phyloP scores from a whole-genome alignment of 2,888 invertebrate species.

The Macaria notata region DNA sequence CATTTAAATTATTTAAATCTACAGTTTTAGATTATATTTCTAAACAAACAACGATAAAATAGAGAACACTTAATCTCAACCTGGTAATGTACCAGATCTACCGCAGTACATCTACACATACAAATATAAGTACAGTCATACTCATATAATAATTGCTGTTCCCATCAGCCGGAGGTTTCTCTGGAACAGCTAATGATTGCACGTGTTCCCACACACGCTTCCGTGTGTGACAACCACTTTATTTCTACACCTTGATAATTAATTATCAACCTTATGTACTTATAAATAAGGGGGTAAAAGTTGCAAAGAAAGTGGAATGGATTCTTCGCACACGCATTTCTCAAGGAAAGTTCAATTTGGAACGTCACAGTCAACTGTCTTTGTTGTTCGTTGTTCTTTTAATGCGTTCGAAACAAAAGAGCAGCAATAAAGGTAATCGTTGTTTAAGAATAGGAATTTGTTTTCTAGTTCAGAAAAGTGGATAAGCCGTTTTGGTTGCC shows the following conservation, averaged over 20 bases:
- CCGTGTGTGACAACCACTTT: slow-evolving; percentile 47
- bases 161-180: slow-evolving; percentile 58
- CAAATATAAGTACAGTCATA: slow-evolving; percentile 19
- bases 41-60: too few relatives aligned
- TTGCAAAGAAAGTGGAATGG: slow-evolving; percentile 13
- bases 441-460: too few relatives aligned
- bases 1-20: too few relatives aligned
- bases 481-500: too few relatives aligned
- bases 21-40: too few relatives aligned
- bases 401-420: not conserved
- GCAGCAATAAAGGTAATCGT: too few relatives aligned
- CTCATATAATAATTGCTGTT: slow-evolving; percentile 56
- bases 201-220: slow-evolving; percentile 64
- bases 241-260: not conserved
- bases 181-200: slow-evolving; percentile 68
- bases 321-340: slow-evolving; percentile 21
- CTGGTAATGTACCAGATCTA: not conserved
- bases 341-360: slow-evolving; percentile 13
- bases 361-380: slow-evolving; percentile 2
- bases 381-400: not conserved
- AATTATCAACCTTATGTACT: slow-evolving; percentile 10
- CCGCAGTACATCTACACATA: not conserved
- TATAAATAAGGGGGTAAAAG: slow-evolving; percentile 7
- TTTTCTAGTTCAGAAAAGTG: too few relatives aligned
- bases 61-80: too few relatives aligned